Conservation (phyloP, 2,113 vertebrate species). For the Choloepus hoffmanni region DNA sequence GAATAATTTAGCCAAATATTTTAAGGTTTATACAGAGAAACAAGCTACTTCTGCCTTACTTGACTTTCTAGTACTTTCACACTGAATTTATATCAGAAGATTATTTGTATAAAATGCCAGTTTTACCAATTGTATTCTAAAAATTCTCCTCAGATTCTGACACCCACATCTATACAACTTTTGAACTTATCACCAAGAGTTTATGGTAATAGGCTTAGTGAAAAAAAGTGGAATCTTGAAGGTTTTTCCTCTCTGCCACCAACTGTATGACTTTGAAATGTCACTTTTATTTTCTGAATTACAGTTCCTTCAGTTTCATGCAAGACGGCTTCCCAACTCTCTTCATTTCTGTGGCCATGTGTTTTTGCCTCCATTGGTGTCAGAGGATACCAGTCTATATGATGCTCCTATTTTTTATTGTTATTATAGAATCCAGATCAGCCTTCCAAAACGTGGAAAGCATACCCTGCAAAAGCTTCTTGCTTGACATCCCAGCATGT, state of each 20-base stretch:
- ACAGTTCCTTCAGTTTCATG: neutral
- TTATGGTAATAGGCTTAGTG: neutral
- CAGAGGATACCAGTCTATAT: neutral
- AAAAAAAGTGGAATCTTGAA: neutral
- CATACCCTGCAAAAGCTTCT: neutral
- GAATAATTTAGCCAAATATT: slow-evolving; percentile 67
- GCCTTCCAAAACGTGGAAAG: neutral
- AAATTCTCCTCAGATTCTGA: slow-evolving; percentile 57
- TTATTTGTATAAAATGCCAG: slow-evolving; percentile 59
- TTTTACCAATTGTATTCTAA: slow-evolving; percentile 57
- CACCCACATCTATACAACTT: neutral
- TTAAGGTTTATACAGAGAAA: neutral
- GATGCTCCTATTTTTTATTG: neutral
- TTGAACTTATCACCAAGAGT: neutral
- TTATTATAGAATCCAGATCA: neutral
- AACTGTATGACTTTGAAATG: neutral
- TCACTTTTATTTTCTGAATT: neutral
- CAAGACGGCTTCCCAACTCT: neutral
- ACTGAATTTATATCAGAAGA: slow-evolving; percentile 61
- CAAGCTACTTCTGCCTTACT: slow-evolving; percentile 54
- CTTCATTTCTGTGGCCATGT: neutral
- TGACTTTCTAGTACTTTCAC: slow-evolving; percentile 70
- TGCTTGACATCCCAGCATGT: neutral
- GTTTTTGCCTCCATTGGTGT: neutral
- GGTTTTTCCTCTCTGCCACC: neutral